Percentiles rank a stretch among this genome's conserved stretches.
Evolutionary conservation across 2,888 invertebrate genomes (phyloP).

Genomic region (Chymomyza procnemis): DNA sequence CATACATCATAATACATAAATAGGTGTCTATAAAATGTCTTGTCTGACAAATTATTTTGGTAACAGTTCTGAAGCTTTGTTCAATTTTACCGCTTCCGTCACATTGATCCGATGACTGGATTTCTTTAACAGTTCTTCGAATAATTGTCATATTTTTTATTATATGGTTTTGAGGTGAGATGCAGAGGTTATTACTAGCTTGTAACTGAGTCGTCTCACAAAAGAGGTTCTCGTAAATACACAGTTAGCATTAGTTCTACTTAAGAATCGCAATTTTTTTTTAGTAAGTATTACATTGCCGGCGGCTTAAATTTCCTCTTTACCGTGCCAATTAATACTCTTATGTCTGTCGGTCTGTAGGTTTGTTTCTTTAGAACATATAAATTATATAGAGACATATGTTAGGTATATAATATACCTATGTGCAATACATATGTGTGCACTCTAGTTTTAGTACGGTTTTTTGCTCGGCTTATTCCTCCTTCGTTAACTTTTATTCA

Average conservation of each 20-base stretch:
- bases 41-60: background rate
- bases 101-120: background rate
- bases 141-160: background rate
- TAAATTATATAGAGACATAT: background rate
- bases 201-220: background rate
- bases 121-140: background rate
- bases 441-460: background rate
- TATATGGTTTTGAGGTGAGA: background rate
- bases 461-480: slow-evolving; percentile 17
- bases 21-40: background rate
- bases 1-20: background rate
- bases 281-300: background rate
- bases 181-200: background rate
- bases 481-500: slow-evolving; percentile 33
- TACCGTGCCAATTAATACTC: slow-evolving; percentile 56
- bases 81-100: background rate
- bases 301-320: slow-evolving; percentile 38
- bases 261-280: background rate
- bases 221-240: background rate
- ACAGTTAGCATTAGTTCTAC: background rate
- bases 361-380: background rate
- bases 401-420: background rate
- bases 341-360: background rate
- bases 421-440: background rate
- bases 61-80: background rate